Conservation (phyloP, 2,113 vertebrate species). For the Podarcis raffonei region DNA sequence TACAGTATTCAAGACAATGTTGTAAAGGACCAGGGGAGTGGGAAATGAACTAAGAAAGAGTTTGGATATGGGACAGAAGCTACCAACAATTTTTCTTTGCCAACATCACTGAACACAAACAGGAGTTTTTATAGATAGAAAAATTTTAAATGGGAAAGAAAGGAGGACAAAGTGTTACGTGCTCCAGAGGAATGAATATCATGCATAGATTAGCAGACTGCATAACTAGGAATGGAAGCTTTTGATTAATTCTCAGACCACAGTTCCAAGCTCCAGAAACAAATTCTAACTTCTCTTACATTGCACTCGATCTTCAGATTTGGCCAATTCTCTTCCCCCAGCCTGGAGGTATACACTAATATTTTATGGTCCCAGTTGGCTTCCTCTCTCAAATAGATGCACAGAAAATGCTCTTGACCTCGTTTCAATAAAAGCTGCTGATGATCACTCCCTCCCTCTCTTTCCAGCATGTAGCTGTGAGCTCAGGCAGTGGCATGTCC, state of each 20-base stretch:
- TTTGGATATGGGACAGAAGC: neutral
- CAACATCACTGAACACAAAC: neutral
- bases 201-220: neutral
- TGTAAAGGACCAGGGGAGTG: neutral
- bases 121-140: too few species aligned
- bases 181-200: neutral
- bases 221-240: neutral
- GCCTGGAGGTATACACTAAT: neutral
- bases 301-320: neutral
- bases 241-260: neutral
- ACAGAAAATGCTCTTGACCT: neutral
- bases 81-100: neutral
- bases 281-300: neutral
- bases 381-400: neutral
- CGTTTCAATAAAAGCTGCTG: neutral
- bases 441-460: neutral
- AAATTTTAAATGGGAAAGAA: neutral
- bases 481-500: slow-evolving; percentile 88
- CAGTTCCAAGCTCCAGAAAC: neutral
- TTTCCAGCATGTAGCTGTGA: slow-evolving; percentile 89
- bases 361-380: neutral
- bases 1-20: neutral
- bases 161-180: neutral
- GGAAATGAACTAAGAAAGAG: neutral
- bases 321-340: neutral